phyloP scores from a whole-genome alignment of 2,113 vertebrate species.

The Oncorhynchus keta region DNA sequence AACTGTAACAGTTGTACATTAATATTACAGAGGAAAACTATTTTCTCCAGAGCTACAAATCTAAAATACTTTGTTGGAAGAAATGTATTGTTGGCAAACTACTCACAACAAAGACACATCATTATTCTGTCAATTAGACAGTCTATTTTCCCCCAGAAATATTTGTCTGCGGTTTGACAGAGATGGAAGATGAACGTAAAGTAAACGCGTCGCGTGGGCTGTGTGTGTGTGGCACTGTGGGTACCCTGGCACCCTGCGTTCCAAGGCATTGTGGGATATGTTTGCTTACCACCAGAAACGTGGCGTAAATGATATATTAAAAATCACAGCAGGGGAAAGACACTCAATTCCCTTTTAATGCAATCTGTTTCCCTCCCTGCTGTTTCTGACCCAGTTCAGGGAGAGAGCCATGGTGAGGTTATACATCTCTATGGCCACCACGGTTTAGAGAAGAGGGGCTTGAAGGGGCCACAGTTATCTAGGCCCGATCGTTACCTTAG shows the following conservation, averaged over 20 bases:
- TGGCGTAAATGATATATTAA: conserved; percentile 61
- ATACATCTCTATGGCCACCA: background rate
- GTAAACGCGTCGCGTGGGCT: conserved; percentile 59
- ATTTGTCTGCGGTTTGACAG: conserved; percentile 21
- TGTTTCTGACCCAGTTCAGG: conserved; percentile 46
- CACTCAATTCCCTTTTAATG: conserved; percentile 34
- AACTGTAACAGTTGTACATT: no score
- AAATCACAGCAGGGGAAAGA: conserved; percentile 41
- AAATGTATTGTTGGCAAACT: no score
- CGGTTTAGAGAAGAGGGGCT: no score
- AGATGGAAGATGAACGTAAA: conserved; percentile 64
- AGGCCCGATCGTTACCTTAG: no score
- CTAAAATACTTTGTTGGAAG: no score
- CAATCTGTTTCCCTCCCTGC: conserved; percentile 53
- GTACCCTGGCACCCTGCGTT: conserved; percentile 42
- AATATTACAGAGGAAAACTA: no score
- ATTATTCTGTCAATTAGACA: background rate
- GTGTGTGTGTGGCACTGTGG: conserved; percentile 52
- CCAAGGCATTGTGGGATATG: conserved; percentile 60
- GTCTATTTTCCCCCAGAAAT: background rate
- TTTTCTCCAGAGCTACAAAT: no score
- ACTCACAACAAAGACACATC: background rate
- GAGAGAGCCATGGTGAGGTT: conserved; percentile 17
- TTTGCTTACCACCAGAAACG: conserved; percentile 21
- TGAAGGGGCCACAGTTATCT: no score